A percentile compares a stretch with the other conserved stretches of the same genome.
Evolutionary conservation across 2,113 vertebrate species (phyloP).

Genomic region (Cinclus mexicanus): DNA sequence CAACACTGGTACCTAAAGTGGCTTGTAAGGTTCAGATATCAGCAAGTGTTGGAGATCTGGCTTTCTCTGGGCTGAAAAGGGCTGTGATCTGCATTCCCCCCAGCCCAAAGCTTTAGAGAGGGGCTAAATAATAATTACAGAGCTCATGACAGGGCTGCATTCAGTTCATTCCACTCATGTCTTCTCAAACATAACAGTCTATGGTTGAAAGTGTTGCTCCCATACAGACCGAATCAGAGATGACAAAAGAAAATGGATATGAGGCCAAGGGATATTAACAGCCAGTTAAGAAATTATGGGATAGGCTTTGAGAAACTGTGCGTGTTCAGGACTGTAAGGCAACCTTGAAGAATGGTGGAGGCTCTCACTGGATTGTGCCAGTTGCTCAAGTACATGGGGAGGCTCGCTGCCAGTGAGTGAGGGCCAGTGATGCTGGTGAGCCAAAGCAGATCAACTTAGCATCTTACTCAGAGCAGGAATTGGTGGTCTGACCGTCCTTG

Average conservation of each 20-base stretch:
- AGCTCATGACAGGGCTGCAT: not conserved
- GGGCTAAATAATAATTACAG: accelerated
- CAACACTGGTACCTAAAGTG: not conserved
- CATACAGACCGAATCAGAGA: not conserved
- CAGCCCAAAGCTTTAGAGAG: not conserved
- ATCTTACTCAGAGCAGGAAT: not conserved
- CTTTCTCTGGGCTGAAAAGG: not conserved
- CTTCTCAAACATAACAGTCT: not conserved
- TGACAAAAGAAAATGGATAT: not conserved
- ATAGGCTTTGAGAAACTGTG: not conserved
- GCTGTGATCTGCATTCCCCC: not conserved
- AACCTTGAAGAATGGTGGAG: not conserved
- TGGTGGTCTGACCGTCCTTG: not conserved
- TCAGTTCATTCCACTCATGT: not conserved
- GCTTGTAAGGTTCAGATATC: not conserved
- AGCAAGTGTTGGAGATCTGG: not conserved
- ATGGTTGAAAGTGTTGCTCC: not conserved
- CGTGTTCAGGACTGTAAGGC: not conserved
- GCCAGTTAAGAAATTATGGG: not conserved
- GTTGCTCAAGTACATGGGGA: not conserved
- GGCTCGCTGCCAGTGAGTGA: not conserved
- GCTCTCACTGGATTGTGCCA: not conserved
- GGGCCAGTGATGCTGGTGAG: not conserved
- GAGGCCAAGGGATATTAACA: not conserved
- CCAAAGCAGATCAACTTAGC: not conserved